Evolutionary conservation across 2,888 invertebrate genomes (phyloP), one percentile per base, ranked within the genome.

Genomic region (Tetranychus piercei): DNA sequence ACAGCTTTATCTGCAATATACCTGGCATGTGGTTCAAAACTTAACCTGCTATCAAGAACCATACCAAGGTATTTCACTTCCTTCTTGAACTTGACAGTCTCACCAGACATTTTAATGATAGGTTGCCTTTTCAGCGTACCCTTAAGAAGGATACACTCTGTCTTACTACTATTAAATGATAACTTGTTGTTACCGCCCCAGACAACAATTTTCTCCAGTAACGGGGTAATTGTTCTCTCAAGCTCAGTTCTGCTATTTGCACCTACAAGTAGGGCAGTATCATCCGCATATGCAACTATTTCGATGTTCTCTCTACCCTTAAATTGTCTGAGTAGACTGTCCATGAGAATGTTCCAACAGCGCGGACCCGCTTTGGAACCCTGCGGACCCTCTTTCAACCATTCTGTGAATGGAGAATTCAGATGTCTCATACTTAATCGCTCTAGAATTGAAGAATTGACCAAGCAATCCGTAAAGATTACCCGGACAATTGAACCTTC

Each of bases 391-490:
- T n/a, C 69, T 18, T 20, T 69, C 11, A 4, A 69, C 69, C 69
- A 9, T 23, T 69, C 11, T 69, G 20, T 69, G n/a, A n/a, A 69
- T 23, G 9, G 65, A n/a, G 7, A 65, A 18, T n/a, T 20, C 69
- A 69, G 20, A 4, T 20, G 23, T 9, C 22, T 20, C 20, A 20
- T 69, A 69, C 8, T 20, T 20, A 5, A 20, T 23, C 1, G 22
- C 23, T 20, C 69, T 20, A 20, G 20, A 9, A 23, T 69, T 18
- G 22, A 69, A 69, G 22, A 69, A 69, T 20, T 23, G 20, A 3
- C 22, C 69, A 9, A 69, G 69, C 22, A 69, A 69, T 23, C 22
- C 6, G 22, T 69, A 69, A 69, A 69, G 69, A 20, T 69, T 69
- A 1, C n/a, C 20, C 1, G 69, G 22, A 20, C 69, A 20, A 6